phyloP scores from a whole-genome alignment of 2,797 vertebrate species.

The Emydoidea blandingii region DNA sequence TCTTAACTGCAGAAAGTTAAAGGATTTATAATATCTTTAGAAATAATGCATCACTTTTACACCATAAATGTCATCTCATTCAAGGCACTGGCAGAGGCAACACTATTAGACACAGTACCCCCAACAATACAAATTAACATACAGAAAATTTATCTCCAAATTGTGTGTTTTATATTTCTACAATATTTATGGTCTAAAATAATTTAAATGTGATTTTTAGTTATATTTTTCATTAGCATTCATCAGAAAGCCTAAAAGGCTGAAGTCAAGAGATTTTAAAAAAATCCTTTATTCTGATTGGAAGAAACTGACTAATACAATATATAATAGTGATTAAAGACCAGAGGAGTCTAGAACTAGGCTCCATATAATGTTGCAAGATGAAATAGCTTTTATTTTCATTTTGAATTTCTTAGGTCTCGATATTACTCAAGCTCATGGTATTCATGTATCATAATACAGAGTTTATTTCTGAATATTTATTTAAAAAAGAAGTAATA shows the following conservation, averaged over 20 bases:
- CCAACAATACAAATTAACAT: background rate
- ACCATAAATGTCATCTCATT: background rate
- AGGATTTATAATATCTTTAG: background rate
- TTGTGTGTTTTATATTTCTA: background rate
- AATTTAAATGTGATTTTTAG: background rate
- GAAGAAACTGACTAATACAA: background rate
- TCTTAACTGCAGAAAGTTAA: background rate
- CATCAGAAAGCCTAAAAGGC: background rate
- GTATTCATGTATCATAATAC: background rate
- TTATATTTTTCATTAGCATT: background rate
- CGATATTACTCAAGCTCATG: background rate
- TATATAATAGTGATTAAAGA: background rate
- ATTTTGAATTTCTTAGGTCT: background rate
- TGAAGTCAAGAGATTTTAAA: background rate
- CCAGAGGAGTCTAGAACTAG: background rate
- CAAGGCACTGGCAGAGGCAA: background rate
- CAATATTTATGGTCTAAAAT: background rate
- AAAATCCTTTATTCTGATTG: background rate
- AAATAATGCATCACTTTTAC: background rate
- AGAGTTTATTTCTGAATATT: background rate
- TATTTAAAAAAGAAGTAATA: background rate
- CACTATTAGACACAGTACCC: background rate
- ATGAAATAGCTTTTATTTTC: background rate
- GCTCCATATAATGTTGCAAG: background rate
- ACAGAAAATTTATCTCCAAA: background rate